Evolutionary conservation across 2,797 vertebrate genomes (phyloP).

Genomic region (Miichthys miiuy): DNA sequence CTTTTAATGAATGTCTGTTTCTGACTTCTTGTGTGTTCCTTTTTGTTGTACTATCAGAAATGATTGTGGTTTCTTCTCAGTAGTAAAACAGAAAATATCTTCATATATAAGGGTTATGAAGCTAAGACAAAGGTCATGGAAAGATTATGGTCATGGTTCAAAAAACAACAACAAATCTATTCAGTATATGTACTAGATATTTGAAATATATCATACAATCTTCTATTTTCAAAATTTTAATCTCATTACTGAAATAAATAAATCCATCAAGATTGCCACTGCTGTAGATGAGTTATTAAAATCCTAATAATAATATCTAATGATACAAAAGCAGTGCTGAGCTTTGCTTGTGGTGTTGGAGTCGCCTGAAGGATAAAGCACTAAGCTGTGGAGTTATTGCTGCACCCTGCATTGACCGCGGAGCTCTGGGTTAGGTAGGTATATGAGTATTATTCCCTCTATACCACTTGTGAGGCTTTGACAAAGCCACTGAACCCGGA

Average conservation of each 20-base stretch:
- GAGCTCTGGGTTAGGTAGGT: constrained; percentile 40
- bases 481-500: too few species aligned
- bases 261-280: not conserved
- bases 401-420: constrained; percentile 18
- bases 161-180: not conserved
- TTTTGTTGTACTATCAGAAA: too few species aligned
- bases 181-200: too few species aligned
- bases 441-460: constrained; percentile 43
- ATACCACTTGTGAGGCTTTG: constrained; percentile 20
- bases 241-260: not conserved
- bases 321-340: constrained; percentile 9
- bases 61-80: too few species aligned
- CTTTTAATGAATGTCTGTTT: too few species aligned
- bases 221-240: not conserved
- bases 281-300: not conserved
- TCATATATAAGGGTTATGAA: too few species aligned
- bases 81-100: too few species aligned
- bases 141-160: not conserved
- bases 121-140: not conserved
- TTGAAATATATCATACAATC: not conserved
- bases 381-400: constrained; percentile 31
- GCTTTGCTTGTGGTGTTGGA: constrained; percentile 1
- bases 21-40: too few species aligned
- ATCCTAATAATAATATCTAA: not conserved
- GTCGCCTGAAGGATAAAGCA: constrained; percentile 27